A percentile compares a stretch with the other conserved stretches of the same genome.
Conservation (phyloP, 1,140 invertebrate species). For the Cherax destructor region DNA sequence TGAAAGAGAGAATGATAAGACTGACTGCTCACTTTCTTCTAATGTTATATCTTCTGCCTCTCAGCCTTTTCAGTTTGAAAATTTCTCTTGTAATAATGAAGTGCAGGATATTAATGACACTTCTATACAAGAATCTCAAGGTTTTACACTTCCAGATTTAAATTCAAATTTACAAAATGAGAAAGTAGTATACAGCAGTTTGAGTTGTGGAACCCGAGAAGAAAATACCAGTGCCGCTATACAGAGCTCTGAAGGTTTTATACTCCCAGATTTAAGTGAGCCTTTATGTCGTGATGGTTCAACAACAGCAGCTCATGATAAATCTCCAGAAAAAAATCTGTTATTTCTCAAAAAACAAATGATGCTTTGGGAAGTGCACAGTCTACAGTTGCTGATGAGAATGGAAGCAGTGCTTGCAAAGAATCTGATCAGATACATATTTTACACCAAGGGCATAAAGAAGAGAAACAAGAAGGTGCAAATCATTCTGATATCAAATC, state of each 20-base stretch:
- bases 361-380: neutral
- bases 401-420: neutral
- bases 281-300: neutral
- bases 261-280: neutral
- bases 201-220: neutral
- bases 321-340: neutral
- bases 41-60: neutral
- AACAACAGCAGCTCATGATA: neutral
- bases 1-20: neutral
- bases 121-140: slow-evolving; percentile 16
- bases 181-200: neutral
- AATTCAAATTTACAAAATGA: neutral
- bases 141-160: slow-evolving; percentile 11
- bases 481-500: neutral
- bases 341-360: neutral
- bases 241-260: slow-evolving; percentile 27
- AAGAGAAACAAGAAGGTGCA: neutral
- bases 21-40: too few relatives aligned
- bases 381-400: neutral
- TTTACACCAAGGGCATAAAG: neutral
- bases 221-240: neutral
- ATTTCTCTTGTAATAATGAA: neutral
- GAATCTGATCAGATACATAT: neutral
- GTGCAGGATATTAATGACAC: neutral
- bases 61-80: slow-evolving; percentile 44